Evolutionary conservation across 2,113 vertebrate species (phyloP).

Genomic region (Glaucidium brasilianum): DNA sequence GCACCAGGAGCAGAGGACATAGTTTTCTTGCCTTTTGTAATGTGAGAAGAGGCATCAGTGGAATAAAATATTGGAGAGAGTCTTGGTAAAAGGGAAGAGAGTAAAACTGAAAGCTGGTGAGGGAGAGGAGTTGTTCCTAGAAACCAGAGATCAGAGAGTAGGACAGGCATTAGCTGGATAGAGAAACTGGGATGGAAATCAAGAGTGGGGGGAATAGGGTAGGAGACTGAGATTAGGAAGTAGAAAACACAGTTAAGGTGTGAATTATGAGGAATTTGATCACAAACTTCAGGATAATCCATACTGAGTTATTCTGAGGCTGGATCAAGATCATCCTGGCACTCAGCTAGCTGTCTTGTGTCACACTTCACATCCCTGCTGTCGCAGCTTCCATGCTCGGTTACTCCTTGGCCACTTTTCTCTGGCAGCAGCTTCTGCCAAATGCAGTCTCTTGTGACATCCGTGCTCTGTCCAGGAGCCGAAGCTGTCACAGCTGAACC

Average conservation of each 20-base stretch:
- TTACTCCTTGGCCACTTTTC: background rate
- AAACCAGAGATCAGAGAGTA: background rate
- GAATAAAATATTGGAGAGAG: background rate
- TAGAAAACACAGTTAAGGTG: background rate
- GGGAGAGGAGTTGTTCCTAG: background rate
- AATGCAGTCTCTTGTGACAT: background rate
- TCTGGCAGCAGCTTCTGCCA: background rate
- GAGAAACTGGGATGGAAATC: background rate
- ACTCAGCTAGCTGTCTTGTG: background rate
- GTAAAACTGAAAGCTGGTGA: background rate
- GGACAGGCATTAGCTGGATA: too few species aligned
- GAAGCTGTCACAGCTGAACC: background rate
- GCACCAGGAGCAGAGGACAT: background rate
- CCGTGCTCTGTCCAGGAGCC: background rate
- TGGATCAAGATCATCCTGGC: background rate
- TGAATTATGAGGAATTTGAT: background rate
- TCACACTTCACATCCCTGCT: background rate
- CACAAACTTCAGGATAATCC: background rate
- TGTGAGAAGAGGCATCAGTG: background rate
- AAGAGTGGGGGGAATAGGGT: fast-evolving
- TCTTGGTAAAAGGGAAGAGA: background rate
- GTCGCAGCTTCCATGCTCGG: background rate
- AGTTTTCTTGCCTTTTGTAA: background rate
- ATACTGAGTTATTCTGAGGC: background rate
- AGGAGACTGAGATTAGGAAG: background rate